phyloP scores from a whole-genome alignment of 2,113 vertebrate genomes.

The Nothocercus nigrocapillus region DNA sequence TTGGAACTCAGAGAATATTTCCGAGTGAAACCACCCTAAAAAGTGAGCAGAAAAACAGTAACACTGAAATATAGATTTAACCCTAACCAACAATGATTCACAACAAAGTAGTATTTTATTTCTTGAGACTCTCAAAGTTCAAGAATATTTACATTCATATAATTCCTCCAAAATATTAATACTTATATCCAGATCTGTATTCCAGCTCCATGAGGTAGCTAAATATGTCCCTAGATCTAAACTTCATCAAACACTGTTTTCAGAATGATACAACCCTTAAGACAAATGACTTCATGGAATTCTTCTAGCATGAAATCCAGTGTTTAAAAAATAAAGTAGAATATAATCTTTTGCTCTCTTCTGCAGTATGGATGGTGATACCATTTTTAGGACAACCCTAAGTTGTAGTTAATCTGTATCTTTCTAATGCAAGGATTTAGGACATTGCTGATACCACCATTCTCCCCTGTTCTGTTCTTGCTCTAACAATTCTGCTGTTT shows the following conservation, averaged over 20 bases:
- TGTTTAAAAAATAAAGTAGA: background rate
- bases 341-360: background rate
- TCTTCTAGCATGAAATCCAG: background rate
- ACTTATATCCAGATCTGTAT: background rate
- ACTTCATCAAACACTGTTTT: background rate
- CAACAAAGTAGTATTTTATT: background rate
- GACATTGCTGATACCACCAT: background rate
- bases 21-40: slow-evolving; percentile 95
- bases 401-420: background rate
- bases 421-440: background rate
- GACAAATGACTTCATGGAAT: background rate
- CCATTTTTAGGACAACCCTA: background rate
- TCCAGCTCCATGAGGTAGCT: background rate
- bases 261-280: background rate
- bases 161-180: background rate
- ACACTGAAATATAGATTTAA: background rate
- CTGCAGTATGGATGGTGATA: background rate
- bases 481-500: background rate
- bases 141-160: background rate
- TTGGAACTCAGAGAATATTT: slow-evolving; percentile 99
- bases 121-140: background rate
- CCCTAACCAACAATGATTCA: background rate
- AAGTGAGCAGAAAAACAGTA: slow-evolving; percentile 21
- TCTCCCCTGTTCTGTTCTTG: background rate
- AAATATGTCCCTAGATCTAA: background rate